Evolutionary conservation across 2,888 invertebrate species (phyloP), one percentile per base, ranked within the genome.

Genomic region (Criorhina ranunculi): DNA sequence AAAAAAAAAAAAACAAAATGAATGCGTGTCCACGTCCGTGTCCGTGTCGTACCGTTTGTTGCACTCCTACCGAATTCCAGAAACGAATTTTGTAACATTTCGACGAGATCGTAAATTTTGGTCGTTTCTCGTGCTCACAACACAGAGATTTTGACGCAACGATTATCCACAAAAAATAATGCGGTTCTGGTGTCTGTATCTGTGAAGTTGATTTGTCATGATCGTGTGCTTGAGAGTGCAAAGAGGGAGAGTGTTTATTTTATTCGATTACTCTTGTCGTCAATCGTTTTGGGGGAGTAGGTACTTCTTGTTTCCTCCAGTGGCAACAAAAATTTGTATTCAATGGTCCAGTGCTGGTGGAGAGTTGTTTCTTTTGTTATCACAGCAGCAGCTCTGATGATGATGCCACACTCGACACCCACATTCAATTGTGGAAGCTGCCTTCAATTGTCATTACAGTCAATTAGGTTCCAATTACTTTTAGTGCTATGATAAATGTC

Each of bases 381-480:
- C 44, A 17, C 70, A 51, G 57, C 49, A 24, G 24, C 1, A 3
- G 66, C 15, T 72, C 66, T 57, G 77, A 19, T 59, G 51, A 51
- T 78, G 62, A 79, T 83, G 73, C 67, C 72, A 79, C 67, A 69
- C 60, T 55, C 42, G 55, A 44, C 83, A 51, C 79, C 78, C 73
- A 79, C 83, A 42, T 24, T 42, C 35, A 46, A 64, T 44, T 57
- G 49, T 62, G 62, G 62, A 31, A 78, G 51, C 33, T 67, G 55
- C 42, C 55, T 57, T 69, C 60, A 66, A 60, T 62, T 75, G 73
- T 49, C 51, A 73, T 79, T 73, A 73, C 64, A 44, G 67, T 75
- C 79, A 79, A 83, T 83, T 83, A 79, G 79, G 62, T 75, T 64
- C 69, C 83, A 79, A 83, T 83, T 83, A 62, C 60, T 64, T 79